A percentile compares a stretch with the other conserved stretches of the same genome.
phyloP scores from a whole-genome alignment of 2,888 invertebrate species.

The Heteromyza rotundicornis region DNA sequence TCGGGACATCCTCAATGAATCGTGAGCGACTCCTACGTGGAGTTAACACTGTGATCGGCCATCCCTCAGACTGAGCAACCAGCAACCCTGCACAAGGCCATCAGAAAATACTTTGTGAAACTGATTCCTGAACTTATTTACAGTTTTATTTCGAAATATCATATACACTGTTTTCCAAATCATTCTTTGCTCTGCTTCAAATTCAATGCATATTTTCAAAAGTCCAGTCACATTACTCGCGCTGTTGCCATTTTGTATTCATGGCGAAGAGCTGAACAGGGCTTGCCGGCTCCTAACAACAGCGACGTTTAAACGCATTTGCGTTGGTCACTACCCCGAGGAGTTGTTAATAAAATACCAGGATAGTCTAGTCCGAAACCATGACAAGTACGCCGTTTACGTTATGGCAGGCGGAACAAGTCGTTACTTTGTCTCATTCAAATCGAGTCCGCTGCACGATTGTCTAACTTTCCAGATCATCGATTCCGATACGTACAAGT shows the following conservation, averaged over 20 bases:
- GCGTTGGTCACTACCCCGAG: conserved; percentile 12
- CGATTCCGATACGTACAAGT: neutral
- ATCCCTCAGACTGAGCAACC: too few species aligned
- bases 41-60: too few species aligned
- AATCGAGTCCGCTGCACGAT: neutral
- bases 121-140: too few species aligned
- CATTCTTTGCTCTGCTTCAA: too few species aligned
- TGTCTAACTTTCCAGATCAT: conserved; percentile 6
- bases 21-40: too few species aligned
- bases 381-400: conserved; percentile 11
- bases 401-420: neutral
- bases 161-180: too few species aligned
- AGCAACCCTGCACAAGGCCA: too few species aligned
- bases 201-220: neutral
- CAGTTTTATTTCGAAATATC: too few species aligned
- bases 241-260: conserved; percentile 1
- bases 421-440: conserved; percentile 13
- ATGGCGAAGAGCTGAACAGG: neutral
- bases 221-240: neutral
- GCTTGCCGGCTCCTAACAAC: neutral
- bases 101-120: too few species aligned
- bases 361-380: neutral
- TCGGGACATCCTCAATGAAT: too few species aligned
- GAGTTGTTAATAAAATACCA: conserved; percentile 12
- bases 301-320: conserved; percentile 4